A percentile compares a stretch with the other conserved stretches of the same genome.
phyloP scores from a whole-genome alignment of 2,797 vertebrate species.

The Spondyliosoma cantharus region DNA sequence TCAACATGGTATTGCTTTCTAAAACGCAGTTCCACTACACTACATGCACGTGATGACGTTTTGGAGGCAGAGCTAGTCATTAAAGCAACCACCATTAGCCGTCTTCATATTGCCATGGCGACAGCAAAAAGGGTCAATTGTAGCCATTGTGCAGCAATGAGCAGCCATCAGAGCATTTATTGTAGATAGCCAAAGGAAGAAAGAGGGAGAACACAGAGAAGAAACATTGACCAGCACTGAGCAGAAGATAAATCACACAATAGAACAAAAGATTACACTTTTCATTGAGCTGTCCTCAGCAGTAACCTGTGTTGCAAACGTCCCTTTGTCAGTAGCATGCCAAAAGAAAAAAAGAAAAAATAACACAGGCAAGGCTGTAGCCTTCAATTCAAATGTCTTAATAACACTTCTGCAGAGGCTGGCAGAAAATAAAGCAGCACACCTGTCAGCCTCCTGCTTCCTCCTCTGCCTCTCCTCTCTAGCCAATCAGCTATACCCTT shows the following conservation, averaged over 20 bases:
- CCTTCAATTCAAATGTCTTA: conserved; percentile 47
- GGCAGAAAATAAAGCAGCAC: conserved; percentile 55
- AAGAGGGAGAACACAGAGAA: conserved; percentile 37
- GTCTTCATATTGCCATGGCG: conserved; percentile 67
- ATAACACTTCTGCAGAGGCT: conserved; percentile 41
- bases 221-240: conserved; percentile 47
- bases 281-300: conserved; percentile 37
- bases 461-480: conserved; percentile 27
- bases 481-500: conserved; percentile 64
- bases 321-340: conserved; percentile 14
- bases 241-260: conserved; percentile 58
- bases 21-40: conserved; percentile 1
- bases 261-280: conserved; percentile 55
- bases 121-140: conserved; percentile 65
- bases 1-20: not conserved
- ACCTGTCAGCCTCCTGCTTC: conserved; percentile 67
- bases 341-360: conserved; percentile 2
- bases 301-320: conserved; percentile 21
- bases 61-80: conserved; percentile 19
- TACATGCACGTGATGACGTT: not conserved
- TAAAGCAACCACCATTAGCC: conserved; percentile 49
- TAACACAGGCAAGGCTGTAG: conserved; percentile 13
- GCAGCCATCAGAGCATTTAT: conserved; percentile 54
- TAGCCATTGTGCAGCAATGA: conserved; percentile 58
- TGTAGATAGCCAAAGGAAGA: conserved; percentile 21